A percentile compares a stretch with the other conserved stretches of the same genome.
These are phyloP conservation scores for Microctonus brassicae DNA, from an alignment of 2,888 invertebrate genomes.

Conservation along the genomic window DNA sequence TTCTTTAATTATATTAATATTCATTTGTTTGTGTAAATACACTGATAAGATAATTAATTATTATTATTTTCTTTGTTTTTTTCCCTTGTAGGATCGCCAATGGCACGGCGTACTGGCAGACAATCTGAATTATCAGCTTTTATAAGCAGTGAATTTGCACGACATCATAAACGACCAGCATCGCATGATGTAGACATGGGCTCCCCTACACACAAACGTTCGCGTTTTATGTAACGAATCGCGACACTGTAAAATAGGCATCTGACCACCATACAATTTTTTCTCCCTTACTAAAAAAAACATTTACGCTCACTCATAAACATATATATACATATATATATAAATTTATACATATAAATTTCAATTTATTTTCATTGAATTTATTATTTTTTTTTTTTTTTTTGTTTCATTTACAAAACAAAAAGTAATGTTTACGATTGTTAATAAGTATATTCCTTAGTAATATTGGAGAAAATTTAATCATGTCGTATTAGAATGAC, in stretches of 20 bases:
- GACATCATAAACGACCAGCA: conserved; percentile 80
- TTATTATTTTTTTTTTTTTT: not conserved
- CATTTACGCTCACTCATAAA: not conserved
- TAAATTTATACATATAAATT: not conserved
- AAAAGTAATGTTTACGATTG: not conserved
- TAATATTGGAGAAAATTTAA: not conserved
- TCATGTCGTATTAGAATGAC: not conserved
- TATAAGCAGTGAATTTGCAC: conserved; percentile 80
- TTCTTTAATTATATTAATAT: not conserved
- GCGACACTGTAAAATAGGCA: conserved; percentile 61
- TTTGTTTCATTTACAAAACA: not conserved
- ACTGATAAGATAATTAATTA: not conserved
- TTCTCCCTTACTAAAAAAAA: conserved; percentile 17
- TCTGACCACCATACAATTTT: conserved; percentile 46
- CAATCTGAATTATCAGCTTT: conserved; percentile 79
- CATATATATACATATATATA: not conserved
- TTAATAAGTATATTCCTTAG: not conserved
- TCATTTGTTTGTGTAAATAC: not conserved
- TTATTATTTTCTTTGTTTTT: not conserved
- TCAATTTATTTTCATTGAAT: not conserved
- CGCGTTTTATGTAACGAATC: conserved; percentile 77
- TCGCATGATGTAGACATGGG: conserved; percentile 83
- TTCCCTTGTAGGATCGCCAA: conserved; percentile 68
- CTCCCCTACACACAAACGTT: conserved; percentile 82
- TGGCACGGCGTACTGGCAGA: conserved; percentile 70